These are phyloP conservation scores for Luperina nickerlii DNA, from an alignment of 2,888 invertebrate species.

Conservation along the genomic window DNA sequence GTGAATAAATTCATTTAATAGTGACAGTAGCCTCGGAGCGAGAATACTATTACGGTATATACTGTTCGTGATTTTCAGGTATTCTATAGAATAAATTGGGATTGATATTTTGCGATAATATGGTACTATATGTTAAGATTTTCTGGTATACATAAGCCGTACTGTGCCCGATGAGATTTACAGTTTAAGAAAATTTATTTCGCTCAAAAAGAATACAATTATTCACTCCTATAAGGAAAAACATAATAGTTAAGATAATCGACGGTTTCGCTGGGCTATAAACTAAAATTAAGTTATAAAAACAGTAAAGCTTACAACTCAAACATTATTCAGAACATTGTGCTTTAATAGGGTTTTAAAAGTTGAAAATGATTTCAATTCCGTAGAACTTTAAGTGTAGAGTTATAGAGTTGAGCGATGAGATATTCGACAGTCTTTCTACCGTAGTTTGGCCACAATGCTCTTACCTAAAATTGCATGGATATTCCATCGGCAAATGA, in stretches of 20 bases:
- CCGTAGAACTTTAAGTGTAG: not conserved
- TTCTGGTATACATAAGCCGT: not conserved
- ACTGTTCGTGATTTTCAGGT: conserved; percentile 6
- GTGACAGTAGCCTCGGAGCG: conserved; percentile 37
- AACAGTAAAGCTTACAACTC: not conserved
- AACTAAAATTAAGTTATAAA: not conserved
- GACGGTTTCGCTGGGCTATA: not conserved
- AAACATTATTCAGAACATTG: not conserved
- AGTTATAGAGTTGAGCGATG: not conserved
- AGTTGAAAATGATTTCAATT: not conserved
- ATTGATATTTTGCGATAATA: not conserved
- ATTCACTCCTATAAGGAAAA: not conserved
- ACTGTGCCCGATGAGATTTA: not conserved
- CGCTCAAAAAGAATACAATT: not conserved
- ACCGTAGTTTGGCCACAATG: too few species aligned
- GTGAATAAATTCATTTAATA: conserved; percentile 53
- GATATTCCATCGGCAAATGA: not conserved
- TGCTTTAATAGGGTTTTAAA: not conserved
- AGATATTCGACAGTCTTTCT: not conserved
- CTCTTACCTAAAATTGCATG: too few species aligned
- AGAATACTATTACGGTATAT: conserved; percentile 14
- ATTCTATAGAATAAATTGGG: not conserved
- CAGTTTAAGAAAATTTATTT: not conserved
- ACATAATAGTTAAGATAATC: not conserved
- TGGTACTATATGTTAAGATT: not conserved